A percentile compares a stretch with the other conserved stretches of the same genome.
These are phyloP conservation scores for Crotalus viridis DNA, from an alignment of 2,113 vertebrate species.

Conservation along the genomic window DNA sequence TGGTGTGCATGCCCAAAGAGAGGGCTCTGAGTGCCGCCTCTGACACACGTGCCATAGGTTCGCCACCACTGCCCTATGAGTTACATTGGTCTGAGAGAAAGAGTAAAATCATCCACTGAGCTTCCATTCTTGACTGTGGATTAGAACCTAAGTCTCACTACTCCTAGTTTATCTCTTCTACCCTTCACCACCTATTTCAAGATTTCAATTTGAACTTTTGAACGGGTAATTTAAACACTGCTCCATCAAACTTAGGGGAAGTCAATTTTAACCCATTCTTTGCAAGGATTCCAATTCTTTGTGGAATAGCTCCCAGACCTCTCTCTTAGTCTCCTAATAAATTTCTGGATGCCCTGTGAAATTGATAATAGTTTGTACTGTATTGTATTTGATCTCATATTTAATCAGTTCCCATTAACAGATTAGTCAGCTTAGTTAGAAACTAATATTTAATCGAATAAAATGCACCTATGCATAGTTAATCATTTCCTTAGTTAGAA, in stretches of 20 bases:
- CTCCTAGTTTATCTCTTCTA: not conserved
- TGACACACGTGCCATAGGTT: too few relatives aligned
- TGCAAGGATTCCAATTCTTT: conserved; percentile 55
- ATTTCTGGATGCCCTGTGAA: conserved; percentile 38
- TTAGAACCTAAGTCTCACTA: not conserved
- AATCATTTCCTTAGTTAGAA: conserved; percentile 72
- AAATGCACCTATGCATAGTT: conserved; percentile 70
- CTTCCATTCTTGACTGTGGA: not conserved
- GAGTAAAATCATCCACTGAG: not conserved
- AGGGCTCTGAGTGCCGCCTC: too few relatives aligned
- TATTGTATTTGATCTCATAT: conserved; percentile 44
- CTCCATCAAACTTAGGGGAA: not conserved
- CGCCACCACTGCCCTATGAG: not conserved
- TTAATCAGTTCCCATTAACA: conserved; percentile 65
- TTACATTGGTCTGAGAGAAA: not conserved
- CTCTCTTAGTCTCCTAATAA: conserved; percentile 69
- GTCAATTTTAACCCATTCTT: conserved; percentile 37
- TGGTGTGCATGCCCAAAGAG: too few relatives aligned
- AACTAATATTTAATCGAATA: conserved; percentile 69
- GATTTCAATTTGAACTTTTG: not conserved
- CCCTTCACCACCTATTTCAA: not conserved
- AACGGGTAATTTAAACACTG: not conserved
- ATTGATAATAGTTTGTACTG: conserved; percentile 5
- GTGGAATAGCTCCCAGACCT: conserved; percentile 50
- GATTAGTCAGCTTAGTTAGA: conserved; percentile 48